Conservation (phyloP, 2,888 invertebrate genomes). For the Erebia epiphron region DNA sequence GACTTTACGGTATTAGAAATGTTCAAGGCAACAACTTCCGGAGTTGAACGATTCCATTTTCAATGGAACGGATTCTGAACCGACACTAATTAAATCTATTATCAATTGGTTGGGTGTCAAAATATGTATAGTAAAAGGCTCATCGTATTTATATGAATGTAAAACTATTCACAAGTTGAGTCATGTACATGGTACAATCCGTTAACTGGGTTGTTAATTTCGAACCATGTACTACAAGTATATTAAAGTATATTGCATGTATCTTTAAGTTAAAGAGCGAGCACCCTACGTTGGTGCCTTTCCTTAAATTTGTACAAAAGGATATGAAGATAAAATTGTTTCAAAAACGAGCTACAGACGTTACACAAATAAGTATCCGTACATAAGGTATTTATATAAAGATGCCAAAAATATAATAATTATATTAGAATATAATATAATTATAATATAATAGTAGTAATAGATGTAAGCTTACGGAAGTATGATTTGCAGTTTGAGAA, state of each 20-base stretch:
- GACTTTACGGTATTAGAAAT: conserved; percentile 54
- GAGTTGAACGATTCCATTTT: conserved; percentile 51
- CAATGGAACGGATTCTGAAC: conserved; percentile 44
- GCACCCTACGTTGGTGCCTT: conserved; percentile 6
- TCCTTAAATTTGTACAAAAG: conserved; percentile 35
- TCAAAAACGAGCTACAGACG: conserved; percentile 30
- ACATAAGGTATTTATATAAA: conserved; percentile 54
- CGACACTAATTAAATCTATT: conserved; percentile 47
- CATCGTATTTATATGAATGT: too few species aligned
- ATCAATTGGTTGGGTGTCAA: conserved; percentile 53
- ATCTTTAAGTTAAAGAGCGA: conserved; percentile 8
- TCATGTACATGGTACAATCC: too few species aligned
- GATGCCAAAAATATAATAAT: conserved; percentile 38
- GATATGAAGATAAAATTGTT: conserved; percentile 26
- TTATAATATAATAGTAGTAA: too few species aligned
- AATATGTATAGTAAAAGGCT: too few species aligned
- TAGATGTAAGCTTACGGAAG: too few species aligned
- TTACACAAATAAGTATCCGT: conserved; percentile 50
- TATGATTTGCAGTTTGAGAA: too few species aligned
- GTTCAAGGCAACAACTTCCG: conserved; percentile 52
- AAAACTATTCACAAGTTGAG: too few species aligned
- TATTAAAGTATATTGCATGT: conserved; percentile 12
- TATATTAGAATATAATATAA: too few species aligned
- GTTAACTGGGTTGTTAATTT: conserved; percentile 13
- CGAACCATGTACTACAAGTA: background rate